Evolutionary conservation across 2,888 invertebrate genomes (phyloP), one percentile per base, ranked within the genome.

Genomic region (Cancer borealis): DNA sequence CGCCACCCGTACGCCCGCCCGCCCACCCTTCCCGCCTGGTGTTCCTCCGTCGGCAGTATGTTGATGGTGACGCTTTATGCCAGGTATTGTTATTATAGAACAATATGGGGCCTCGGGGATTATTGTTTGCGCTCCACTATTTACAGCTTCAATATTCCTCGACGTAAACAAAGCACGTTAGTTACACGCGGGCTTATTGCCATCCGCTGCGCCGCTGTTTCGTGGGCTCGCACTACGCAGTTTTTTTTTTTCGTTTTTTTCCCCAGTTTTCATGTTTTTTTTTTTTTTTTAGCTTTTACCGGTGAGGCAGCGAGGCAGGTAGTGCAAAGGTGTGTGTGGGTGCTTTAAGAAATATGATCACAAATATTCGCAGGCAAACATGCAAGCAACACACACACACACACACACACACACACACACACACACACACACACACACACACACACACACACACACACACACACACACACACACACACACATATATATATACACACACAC

Each of bases 41-140:
- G 39, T n/a, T 39, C 26, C 84, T 84, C 84, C 39, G 8, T 84
- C 30, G 79, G 30, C 30, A 30, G 84, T 30, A 84, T 30, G 84
- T 84, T 84, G 39, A 84, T 84, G 84, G 84, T n/a, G 39, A 30
- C 8, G 84, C 39, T 84, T 84, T 84, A 84, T 10, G 84, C n/a
- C 84, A 84, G 84, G 84, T 84, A 84, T 30, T 84, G 84, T 84
- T 39, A 39, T 84, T 84, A 84, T 39, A 17, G 84, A 39, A 84
- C 84, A 84, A n/a, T 84, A 39, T 39, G 84, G 39, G 10, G 84
- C 26, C 84, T 10, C 84, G 39, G 39, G 73, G 84, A 84, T 84
- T 84, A 84, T 84, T 84, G 84, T 84, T 84, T 84, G 84, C 84
- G 84, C 39, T 30, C 84, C 84, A 39, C 39, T 84, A 84, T 84